Conservation (phyloP, 1,140 invertebrate species). For the Uloborus diversus region DNA sequence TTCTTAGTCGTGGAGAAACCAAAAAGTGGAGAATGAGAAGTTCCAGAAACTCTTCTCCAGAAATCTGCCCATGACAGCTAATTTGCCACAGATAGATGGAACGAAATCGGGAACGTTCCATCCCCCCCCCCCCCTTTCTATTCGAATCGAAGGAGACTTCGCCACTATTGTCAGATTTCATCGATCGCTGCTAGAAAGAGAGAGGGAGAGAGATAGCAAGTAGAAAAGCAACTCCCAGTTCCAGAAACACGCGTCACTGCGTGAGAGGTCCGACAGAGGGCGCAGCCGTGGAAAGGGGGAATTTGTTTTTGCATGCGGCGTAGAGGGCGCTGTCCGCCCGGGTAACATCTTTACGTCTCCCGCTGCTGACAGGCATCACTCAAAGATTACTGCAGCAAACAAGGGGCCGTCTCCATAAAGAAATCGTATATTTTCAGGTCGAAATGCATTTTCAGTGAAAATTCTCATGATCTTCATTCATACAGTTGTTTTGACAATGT, state of each 20-base stretch:
- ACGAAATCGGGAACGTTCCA: not conserved
- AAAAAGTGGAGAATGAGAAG: too few relatives aligned
- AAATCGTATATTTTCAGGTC: not conserved
- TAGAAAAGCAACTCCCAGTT: not conserved
- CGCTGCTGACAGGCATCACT: conserved; percentile 56
- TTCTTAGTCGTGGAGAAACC: too few relatives aligned
- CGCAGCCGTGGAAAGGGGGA: conserved; percentile 34
- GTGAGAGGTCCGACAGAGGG: conserved; percentile 31
- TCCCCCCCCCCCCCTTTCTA: conserved; percentile 5
- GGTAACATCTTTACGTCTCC: conserved; percentile 55
- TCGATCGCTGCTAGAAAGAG: conserved; percentile 23
- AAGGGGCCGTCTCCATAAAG: not conserved
- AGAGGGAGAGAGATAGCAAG: not conserved
- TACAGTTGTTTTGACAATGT: too few relatives aligned
- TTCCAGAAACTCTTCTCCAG: not conserved
- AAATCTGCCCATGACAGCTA: conserved; percentile 29
- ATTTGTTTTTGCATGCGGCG: conserved; percentile 50
- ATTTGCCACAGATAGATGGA: conserved; percentile 40
- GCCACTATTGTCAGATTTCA: conserved; percentile 44
- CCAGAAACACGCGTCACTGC: conserved; percentile 46
- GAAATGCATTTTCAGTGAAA: too few relatives aligned
- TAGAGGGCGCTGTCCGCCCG: conserved; percentile 53
- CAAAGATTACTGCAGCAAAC: conserved; percentile 55
- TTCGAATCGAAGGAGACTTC: conserved; percentile 1
- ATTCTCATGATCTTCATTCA: too few relatives aligned